phyloP scores from a whole-genome alignment of 2,888 invertebrate genomes.

The Noctua comes region DNA sequence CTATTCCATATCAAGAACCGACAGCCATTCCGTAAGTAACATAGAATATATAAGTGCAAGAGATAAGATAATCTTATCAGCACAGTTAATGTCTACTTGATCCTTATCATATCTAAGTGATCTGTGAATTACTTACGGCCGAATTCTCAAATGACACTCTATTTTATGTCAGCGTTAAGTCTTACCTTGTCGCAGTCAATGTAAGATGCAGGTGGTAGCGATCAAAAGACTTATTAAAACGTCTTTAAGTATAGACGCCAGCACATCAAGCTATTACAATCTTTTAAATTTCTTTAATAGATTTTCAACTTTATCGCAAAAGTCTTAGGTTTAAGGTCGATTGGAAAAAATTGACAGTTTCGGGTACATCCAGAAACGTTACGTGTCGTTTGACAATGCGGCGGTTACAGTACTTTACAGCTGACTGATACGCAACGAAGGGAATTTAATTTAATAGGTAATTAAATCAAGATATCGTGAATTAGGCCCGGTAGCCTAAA shows the following conservation, averaged over 20 bases:
- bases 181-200: neutral
- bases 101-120: conserved; percentile 29
- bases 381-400: conserved; percentile 5
- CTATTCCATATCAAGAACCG: conserved; percentile 2
- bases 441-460: conserved; percentile 10
- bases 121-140: conserved; percentile 29
- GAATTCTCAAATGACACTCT: conserved; percentile 10
- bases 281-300: too few relatives aligned
- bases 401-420: neutral
- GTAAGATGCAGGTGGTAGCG: neutral
- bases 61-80: conserved; percentile 61
- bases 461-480: conserved; percentile 37
- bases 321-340: too few relatives aligned
- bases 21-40: conserved; percentile 12
- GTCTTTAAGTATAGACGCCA: too few relatives aligned
- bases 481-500: conserved; percentile 49
- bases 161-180: neutral
- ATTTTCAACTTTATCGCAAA: too few relatives aligned
- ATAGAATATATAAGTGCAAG: conserved; percentile 43
- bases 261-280: too few relatives aligned
- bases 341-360: too few relatives aligned
- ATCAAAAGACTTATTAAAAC: neutral
- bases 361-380: neutral
- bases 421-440: conserved; percentile 11
- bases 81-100: conserved; percentile 40